Conservation (phyloP, 2,888 invertebrate species). For the Drosophila pullipes region DNA sequence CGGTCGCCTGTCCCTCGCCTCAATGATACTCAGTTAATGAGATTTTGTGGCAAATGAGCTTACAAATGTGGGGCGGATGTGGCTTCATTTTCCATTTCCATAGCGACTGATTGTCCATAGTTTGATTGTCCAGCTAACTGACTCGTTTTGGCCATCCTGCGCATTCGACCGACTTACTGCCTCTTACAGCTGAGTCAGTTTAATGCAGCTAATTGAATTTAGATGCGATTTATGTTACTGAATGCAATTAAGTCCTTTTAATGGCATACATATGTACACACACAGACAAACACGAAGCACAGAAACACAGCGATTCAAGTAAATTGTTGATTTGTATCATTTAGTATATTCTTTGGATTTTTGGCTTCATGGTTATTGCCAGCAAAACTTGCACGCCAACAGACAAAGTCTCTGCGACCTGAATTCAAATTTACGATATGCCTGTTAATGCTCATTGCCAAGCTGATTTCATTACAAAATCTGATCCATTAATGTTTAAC, state of each 20-base stretch:
- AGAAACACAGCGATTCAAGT: background rate
- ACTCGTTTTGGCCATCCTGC: conserved; percentile 11
- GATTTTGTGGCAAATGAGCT: conserved; percentile 70
- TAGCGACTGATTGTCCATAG: background rate
- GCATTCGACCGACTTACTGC: background rate
- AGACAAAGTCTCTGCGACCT: background rate
- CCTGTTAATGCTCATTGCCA: background rate
- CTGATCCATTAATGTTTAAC: background rate
- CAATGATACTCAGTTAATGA: conserved; percentile 57
- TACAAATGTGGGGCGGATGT: conserved; percentile 37
- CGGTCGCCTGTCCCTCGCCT: conserved; percentile 27
- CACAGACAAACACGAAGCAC: background rate
- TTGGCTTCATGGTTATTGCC: background rate
- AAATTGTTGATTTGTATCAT: background rate
- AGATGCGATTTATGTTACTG: conserved; percentile 66
- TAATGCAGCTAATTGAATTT: conserved; percentile 73
- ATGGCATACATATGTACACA: conserved; percentile 19
- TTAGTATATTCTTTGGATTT: background rate
- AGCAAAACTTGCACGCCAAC: background rate
- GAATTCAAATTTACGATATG: conserved; percentile 1
- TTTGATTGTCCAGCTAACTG: conserved; percentile 1
- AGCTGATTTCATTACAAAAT: background rate
- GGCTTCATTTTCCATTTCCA: background rate
- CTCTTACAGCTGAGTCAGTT: conserved; percentile 12
- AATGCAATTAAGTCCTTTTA: conserved; percentile 61